phyloP scores from a whole-genome alignment of 1,140 invertebrate species.

The Euglossa dilemma region DNA sequence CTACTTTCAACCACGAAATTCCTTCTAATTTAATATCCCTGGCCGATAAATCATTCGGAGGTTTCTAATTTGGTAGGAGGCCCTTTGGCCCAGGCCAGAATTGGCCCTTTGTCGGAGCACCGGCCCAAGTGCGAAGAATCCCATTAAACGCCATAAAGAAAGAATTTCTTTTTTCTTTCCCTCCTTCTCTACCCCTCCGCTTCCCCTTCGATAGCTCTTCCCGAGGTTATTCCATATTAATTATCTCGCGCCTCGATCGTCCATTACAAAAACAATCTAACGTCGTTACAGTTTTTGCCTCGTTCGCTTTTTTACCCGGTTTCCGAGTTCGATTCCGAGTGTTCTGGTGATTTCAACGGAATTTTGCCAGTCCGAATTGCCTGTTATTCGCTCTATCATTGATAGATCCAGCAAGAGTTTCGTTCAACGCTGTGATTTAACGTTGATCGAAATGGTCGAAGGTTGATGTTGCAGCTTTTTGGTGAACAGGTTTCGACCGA shows the following conservation, averaged over 20 bases:
- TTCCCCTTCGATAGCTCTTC: conserved; percentile 16
- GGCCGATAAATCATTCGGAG: conserved; percentile 43
- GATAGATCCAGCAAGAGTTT: too few species aligned
- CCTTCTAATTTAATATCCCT: conserved; percentile 50
- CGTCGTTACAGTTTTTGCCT: neutral
- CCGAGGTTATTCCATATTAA: conserved; percentile 39
- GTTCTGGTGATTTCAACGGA: too few species aligned
- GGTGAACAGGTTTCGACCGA: too few species aligned
- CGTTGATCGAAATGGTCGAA: too few species aligned
- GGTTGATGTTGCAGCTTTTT: too few species aligned
- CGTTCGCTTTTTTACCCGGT: neutral
- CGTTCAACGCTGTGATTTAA: too few species aligned
- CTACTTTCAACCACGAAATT: conserved; percentile 44
- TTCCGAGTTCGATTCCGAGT: too few species aligned
- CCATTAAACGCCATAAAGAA: conserved; percentile 50
- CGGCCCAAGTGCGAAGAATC: conserved; percentile 47
- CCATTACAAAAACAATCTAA: neutral
- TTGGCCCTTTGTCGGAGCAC: conserved; percentile 47
- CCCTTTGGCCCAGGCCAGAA: conserved; percentile 37
- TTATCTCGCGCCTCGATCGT: conserved; percentile 21
- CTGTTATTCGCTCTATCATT: too few species aligned
- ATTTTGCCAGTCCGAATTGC: too few species aligned
- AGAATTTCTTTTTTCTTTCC: conserved; percentile 34
- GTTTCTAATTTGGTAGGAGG: conserved; percentile 51
- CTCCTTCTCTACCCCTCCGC: neutral